These are phyloP conservation scores for Microplitis demolitor DNA, from an alignment of 1,140 invertebrate genomes.

Conservation along the genomic window DNA sequence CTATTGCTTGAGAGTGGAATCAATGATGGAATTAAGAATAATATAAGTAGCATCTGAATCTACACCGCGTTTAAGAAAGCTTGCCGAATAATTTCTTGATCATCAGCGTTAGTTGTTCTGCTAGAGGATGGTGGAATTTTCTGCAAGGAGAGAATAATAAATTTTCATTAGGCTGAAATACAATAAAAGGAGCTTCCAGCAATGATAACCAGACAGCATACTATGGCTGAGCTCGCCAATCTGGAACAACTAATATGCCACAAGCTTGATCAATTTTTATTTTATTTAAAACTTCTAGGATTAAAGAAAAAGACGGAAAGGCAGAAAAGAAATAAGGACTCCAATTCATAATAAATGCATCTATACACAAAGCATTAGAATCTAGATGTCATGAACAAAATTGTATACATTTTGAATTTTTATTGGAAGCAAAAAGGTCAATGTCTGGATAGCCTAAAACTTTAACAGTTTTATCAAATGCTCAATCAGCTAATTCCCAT, in stretches of 20 bases:
- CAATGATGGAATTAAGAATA: too few relatives aligned
- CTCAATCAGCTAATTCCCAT: conserved; percentile 19
- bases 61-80: neutral
- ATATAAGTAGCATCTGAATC: too few relatives aligned
- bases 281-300: conserved; percentile 19
- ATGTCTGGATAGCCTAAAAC: conserved; percentile 26
- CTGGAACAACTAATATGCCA: conserved; percentile 23
- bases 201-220: conserved; percentile 11
- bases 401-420: conserved; percentile 32
- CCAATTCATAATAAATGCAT: conserved; percentile 27
- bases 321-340: conserved; percentile 18
- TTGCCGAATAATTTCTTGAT: conserved; percentile 35
- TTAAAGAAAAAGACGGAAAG: conserved; percentile 27
- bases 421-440: conserved; percentile 22
- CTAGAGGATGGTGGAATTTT: conserved; percentile 30
- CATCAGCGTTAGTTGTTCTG: conserved; percentile 36
- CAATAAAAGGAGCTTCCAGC: conserved; percentile 12
- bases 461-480: conserved; percentile 31
- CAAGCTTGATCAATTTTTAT: conserved; percentile 9
- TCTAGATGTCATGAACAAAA: conserved; percentile 39
- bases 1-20: too few relatives aligned
- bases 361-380: conserved; percentile 22
- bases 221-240: conserved; percentile 21
- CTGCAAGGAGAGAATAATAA: conserved; percentile 26
- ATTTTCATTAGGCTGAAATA: neutral